These are phyloP conservation scores for Ibycter americanus DNA, from an alignment of 2,797 vertebrate genomes.

Conservation along the genomic window DNA sequence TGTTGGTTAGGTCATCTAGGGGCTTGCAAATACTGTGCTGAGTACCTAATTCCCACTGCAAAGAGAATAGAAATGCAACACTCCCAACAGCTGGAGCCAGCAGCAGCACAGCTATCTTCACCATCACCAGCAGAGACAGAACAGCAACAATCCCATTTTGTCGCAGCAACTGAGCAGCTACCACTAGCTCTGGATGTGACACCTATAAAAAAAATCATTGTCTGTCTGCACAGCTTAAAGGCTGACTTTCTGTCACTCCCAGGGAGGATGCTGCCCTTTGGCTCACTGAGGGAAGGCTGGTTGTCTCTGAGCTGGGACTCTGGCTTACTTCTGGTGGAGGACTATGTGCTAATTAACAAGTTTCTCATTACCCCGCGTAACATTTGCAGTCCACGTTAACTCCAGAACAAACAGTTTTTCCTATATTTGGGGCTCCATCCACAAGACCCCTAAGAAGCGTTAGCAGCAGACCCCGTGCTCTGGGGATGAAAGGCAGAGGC, in stretches of 20 bases:
- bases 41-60: not conserved
- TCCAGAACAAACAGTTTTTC: not conserved
- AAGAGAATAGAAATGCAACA: not conserved
- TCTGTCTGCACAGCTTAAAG: not conserved
- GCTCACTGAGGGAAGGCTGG: not conserved
- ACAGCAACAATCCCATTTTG: not conserved
- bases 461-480: not conserved
- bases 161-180: not conserved
- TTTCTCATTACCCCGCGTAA: accelerated
- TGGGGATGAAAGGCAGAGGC: not conserved
- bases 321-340: not conserved
- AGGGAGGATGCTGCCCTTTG: not conserved
- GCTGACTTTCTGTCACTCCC: not conserved
- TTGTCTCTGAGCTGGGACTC: not conserved
- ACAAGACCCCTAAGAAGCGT: too few relatives aligned
- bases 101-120: not conserved
- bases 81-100: not conserved
- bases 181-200: not conserved
- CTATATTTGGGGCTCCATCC: not conserved
- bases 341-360: accelerated
- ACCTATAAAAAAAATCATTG: slow-evolving; percentile 1
- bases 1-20: not conserved
- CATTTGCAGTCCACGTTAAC: not conserved
- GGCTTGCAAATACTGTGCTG: not conserved
- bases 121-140: not conserved